phyloP scores from a whole-genome alignment of 2,113 vertebrate genomes.

The Indicator indicator region DNA sequence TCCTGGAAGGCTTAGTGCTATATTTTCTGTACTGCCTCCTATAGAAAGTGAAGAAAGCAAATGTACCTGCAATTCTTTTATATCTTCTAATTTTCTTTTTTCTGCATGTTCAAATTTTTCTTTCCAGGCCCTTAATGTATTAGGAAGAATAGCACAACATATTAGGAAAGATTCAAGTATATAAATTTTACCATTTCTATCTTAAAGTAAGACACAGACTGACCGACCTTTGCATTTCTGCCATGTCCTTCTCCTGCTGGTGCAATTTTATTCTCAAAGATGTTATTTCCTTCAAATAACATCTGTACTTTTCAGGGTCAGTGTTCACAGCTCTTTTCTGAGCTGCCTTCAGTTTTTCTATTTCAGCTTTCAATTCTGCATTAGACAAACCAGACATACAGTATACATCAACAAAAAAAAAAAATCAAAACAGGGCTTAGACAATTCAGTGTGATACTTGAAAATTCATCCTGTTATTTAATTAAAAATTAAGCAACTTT shows the following conservation, averaged over 20 bases:
- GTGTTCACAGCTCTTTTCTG: slow-evolving; percentile 83
- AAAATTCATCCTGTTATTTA: not conserved
- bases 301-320: slow-evolving; percentile 85
- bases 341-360: slow-evolving; percentile 90
- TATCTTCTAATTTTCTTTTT: slow-evolving; percentile 89
- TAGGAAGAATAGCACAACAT: not conserved
- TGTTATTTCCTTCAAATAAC: slow-evolving; percentile 88
- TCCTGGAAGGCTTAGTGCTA: not conserved
- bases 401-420: not conserved
- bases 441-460: not conserved
- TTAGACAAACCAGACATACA: not conserved
- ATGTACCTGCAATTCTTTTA: slow-evolving; percentile 89
- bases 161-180: not conserved
- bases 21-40: not conserved
- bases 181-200: not conserved
- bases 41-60: not conserved
- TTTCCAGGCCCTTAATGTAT: slow-evolving; percentile 85
- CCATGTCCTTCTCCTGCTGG: slow-evolving; percentile 90
- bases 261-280: slow-evolving; percentile 83
- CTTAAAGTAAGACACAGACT: not conserved
- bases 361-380: slow-evolving; percentile 93
- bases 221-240: slow-evolving; percentile 86
- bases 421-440: not conserved
- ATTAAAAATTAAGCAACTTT: not conserved
- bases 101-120: slow-evolving; percentile 92